phyloP scores from a whole-genome alignment of 2,888 invertebrate species.

The Tetragnatha montana region DNA sequence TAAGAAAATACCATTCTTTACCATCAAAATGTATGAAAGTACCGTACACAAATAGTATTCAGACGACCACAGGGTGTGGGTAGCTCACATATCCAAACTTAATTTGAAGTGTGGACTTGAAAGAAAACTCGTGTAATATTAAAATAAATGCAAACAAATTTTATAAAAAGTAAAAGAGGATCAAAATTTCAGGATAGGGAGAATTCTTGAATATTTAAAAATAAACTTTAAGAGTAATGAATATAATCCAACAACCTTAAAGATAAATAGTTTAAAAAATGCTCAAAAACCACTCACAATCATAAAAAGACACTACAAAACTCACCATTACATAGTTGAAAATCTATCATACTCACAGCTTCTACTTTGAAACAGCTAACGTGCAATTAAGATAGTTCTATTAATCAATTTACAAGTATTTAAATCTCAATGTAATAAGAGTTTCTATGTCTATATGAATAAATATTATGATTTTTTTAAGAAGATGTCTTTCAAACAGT shows the following conservation, averaged over 20 bases:
- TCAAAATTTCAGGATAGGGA: no score
- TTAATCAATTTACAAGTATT: no score
- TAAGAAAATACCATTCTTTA: constrained; percentile 46
- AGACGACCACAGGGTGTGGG: constrained; percentile 37
- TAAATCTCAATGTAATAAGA: no score
- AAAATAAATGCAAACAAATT: no score
- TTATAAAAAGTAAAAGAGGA: no score
- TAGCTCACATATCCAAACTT: background rate
- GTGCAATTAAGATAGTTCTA: no score
- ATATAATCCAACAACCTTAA: background rate
- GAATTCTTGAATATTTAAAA: no score
- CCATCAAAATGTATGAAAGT: constrained; percentile 48
- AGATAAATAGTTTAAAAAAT: background rate
- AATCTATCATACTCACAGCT: background rate
- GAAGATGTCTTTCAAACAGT: no score
- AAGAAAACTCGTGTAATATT: background rate
- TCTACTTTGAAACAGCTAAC: background rate
- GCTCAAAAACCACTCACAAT: background rate
- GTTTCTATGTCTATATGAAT: no score
- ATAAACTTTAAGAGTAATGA: no score
- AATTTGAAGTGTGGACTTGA: background rate
- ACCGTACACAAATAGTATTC: constrained; percentile 20
- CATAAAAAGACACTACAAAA: background rate
- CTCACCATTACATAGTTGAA: background rate
- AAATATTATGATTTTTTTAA: no score